Evolutionary conservation across 2,113 vertebrate genomes (phyloP).

Genomic region (Triplophysa siluroides): DNA sequence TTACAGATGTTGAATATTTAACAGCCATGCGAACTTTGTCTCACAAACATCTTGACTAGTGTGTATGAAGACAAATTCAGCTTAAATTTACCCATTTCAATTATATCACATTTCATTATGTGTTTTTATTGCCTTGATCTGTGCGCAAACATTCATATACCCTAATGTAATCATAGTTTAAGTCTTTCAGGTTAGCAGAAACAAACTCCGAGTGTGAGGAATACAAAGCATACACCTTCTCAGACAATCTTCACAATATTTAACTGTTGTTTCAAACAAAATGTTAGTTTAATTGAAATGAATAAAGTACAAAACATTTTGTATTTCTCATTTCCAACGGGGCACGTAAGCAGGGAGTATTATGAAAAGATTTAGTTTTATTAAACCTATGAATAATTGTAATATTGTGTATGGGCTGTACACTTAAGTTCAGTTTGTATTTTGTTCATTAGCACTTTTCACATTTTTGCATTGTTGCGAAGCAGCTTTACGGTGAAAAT

Average conservation of each 20-base stretch:
- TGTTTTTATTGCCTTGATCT: neutral
- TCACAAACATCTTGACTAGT: conserved; percentile 34
- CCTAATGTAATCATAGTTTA: neutral
- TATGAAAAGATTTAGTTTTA: too few relatives aligned
- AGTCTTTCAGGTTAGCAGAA: neutral
- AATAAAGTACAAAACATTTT: conserved; percentile 12
- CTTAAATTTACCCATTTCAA: neutral
- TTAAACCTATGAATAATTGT: too few relatives aligned
- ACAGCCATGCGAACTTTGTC: conserved; percentile 48
- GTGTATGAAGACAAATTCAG: conserved; percentile 24
- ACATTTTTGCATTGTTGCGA: too few relatives aligned
- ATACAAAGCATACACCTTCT: neutral
- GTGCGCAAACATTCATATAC: neutral
- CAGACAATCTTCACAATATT: conserved; percentile 4
- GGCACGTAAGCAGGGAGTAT: too few relatives aligned
- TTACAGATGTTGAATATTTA: conserved; percentile 65
- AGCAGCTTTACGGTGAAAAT: too few relatives aligned
- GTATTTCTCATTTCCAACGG: neutral
- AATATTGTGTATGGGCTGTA: too few relatives aligned
- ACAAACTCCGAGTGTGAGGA: neutral
- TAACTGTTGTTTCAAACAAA: neutral
- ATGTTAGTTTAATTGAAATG: too few relatives aligned
- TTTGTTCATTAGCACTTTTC: too few relatives aligned
- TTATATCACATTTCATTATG: neutral
- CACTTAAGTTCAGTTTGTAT: too few relatives aligned